phyloP scores from a whole-genome alignment of 2,113 vertebrate species.

The Nibea coibor region DNA sequence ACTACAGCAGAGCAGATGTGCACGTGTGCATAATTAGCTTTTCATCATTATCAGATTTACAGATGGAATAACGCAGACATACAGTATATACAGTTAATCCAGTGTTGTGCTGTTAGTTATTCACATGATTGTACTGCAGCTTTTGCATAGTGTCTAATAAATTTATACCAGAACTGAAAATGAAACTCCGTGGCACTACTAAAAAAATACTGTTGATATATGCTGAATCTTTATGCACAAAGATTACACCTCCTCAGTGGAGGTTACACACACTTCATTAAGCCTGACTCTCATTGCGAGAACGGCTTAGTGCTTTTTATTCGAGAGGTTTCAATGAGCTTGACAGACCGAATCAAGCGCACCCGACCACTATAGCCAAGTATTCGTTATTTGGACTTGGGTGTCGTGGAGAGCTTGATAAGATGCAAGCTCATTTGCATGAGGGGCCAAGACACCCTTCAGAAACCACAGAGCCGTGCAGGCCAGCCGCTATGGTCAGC shows the following conservation, averaged over 20 bases:
- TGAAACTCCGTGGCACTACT: slow-evolving; percentile 15
- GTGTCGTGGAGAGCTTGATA: slow-evolving; percentile 48
- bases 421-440: slow-evolving; percentile 69
- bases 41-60: slow-evolving; percentile 15
- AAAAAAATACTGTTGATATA: slow-evolving; percentile 15
- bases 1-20: slow-evolving; percentile 33
- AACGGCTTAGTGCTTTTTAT: slow-evolving; percentile 32
- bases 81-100: background rate
- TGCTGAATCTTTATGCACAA: slow-evolving; percentile 10
- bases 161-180: slow-evolving; percentile 3
- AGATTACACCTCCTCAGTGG: slow-evolving; percentile 31
- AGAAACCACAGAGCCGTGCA: slow-evolving; percentile 50
- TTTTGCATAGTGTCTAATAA: slow-evolving; percentile 23
- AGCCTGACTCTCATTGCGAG: slow-evolving; percentile 21
- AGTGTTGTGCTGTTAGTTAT: background rate
- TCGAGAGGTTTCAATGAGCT: slow-evolving; percentile 44
- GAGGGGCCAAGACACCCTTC: slow-evolving; percentile 60
- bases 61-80: slow-evolving; percentile 8
- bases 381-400: slow-evolving; percentile 62
- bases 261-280: slow-evolving; percentile 59
- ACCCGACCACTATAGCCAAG: slow-evolving; percentile 43
- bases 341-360: slow-evolving; percentile 54
- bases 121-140: background rate
- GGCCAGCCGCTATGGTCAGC: slow-evolving; percentile 23
- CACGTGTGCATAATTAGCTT: slow-evolving; percentile 23